Evolutionary conservation across 2,888 invertebrate genomes (phyloP).

Genomic region (Diadromus collaris): DNA sequence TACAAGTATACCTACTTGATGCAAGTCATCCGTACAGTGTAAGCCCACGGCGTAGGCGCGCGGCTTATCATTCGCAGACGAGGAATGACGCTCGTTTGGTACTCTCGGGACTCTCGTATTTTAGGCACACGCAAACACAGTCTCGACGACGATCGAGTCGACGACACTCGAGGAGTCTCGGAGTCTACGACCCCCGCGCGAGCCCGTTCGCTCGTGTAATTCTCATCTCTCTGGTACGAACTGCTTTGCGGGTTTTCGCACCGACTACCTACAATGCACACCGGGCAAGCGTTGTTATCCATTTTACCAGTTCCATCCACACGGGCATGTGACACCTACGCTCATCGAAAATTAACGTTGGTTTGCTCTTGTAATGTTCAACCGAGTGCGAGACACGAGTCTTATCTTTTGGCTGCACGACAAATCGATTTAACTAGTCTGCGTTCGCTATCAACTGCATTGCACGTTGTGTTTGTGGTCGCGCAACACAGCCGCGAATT

Average conservation of each 20-base stretch:
- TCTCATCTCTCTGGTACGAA: conserved; percentile 66
- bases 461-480: conserved; percentile 9
- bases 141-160: conserved; percentile 23
- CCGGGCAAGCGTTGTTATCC: not conserved
- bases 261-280: conserved; percentile 43
- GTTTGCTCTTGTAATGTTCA: conserved; percentile 52
- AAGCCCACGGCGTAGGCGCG: conserved; percentile 48
- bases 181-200: conserved; percentile 63
- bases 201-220: conserved; percentile 63
- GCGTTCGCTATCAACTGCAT: conserved; percentile 22
- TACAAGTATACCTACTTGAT: conserved; percentile 41
- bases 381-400: conserved; percentile 43
- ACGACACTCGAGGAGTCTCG: conserved; percentile 36
- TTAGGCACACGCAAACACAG: conserved; percentile 9
- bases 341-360: conserved; percentile 43
- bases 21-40: conserved; percentile 35
- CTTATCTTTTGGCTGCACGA: conserved; percentile 62
- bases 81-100: conserved; percentile 61
- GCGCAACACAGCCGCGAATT: not conserved
- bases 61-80: conserved; percentile 57
- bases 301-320: conserved; percentile 12
- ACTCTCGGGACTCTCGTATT: conserved; percentile 39
- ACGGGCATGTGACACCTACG: conserved; percentile 21
- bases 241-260: conserved; percentile 71
- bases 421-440: conserved; percentile 63